A percentile compares a stretch with the other conserved stretches of the same genome.
Evolutionary conservation across 1,140 invertebrate species (phyloP).

Genomic region (Mamestra configurata): DNA sequence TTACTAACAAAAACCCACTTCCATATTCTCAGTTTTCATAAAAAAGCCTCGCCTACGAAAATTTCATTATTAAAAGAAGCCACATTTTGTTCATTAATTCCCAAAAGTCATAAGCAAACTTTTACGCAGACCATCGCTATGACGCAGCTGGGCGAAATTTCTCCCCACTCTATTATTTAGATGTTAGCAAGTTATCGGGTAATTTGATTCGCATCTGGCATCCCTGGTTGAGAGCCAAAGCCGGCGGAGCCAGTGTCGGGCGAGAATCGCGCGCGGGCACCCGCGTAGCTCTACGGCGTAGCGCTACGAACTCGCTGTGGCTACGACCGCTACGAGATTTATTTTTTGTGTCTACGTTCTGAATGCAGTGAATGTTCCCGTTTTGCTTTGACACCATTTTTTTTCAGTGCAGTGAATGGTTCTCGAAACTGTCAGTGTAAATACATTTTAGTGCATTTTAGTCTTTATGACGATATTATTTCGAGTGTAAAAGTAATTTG

Average conservation of each 20-base stretch:
- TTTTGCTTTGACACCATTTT: constrained; percentile 51
- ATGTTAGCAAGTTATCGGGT: constrained; percentile 53
- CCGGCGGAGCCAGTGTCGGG: constrained; percentile 50
- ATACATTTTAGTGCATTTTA: constrained; percentile 23
- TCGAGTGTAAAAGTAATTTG: constrained; percentile 44
- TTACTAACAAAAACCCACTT: background rate
- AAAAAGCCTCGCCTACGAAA: constrained; percentile 23
- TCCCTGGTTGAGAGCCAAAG: constrained; percentile 52
- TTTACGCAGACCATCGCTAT: constrained; percentile 23
- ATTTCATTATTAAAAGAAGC: constrained; percentile 7
- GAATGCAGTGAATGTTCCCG: constrained; percentile 45
- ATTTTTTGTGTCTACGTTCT: constrained; percentile 41
- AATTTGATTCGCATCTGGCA: constrained; percentile 56
- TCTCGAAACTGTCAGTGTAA: constrained; percentile 26
- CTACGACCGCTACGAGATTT: constrained; percentile 49
- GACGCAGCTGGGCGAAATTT: constrained; percentile 49
- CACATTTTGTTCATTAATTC: constrained; percentile 36
- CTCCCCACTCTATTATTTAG: constrained; percentile 50
- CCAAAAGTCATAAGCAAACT: constrained; percentile 34
- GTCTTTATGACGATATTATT: constrained; percentile 3
- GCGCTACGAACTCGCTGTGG: constrained; percentile 39
- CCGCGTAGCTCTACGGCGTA: constrained; percentile 55
- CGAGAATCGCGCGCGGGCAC: constrained; percentile 29
- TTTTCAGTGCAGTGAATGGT: constrained; percentile 50
- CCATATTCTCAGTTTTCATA: constrained; percentile 2